Percentiles rank a stretch among this genome's conserved stretches.
Conservation (phyloP, 2,113 vertebrate species). For the Sisor rabdophorus region DNA sequence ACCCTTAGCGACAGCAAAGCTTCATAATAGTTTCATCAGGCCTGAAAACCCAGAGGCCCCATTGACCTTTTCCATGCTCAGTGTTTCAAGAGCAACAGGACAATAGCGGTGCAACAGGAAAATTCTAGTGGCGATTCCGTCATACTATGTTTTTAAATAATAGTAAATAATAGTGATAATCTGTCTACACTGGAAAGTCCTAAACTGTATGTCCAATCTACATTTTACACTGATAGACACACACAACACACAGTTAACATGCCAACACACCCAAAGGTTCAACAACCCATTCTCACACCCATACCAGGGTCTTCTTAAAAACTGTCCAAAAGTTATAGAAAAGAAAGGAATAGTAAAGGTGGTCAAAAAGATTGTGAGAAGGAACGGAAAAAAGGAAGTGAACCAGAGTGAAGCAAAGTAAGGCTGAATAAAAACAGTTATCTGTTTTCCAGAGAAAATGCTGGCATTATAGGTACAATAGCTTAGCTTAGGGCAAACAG, state of each 20-base stretch:
- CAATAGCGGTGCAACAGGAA: no score
- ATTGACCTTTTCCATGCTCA: conserved; percentile 47
- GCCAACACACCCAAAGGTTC: conserved; percentile 44
- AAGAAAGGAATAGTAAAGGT: conserved; percentile 20
- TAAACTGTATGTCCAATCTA: background rate
- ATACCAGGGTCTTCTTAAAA: conserved; percentile 28
- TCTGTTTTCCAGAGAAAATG: conserved; percentile 26
- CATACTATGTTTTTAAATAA: no score
- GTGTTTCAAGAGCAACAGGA: conserved; percentile 39
- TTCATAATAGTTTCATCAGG: conserved; percentile 48
- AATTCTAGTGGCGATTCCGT: no score
- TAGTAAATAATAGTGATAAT: background rate
- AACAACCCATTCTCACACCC: conserved; percentile 32
- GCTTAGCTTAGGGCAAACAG: conserved; percentile 13
- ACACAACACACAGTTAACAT: conserved; percentile 15
- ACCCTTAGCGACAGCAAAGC: conserved; percentile 25
- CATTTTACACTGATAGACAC: background rate
- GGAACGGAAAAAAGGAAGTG: conserved; percentile 31
- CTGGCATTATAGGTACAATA: conserved; percentile 36
- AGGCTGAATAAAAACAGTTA: conserved; percentile 12
- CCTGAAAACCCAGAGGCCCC: conserved; percentile 43
- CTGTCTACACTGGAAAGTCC: background rate
- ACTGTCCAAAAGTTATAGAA: conserved; percentile 13
- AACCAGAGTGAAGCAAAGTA: conserved; percentile 16
- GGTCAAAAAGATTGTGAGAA: conserved; percentile 28